Base-by-base conservation (phyloP, 2,888 invertebrate genomes). In the Nematopogon swammerdamellus region DNA sequence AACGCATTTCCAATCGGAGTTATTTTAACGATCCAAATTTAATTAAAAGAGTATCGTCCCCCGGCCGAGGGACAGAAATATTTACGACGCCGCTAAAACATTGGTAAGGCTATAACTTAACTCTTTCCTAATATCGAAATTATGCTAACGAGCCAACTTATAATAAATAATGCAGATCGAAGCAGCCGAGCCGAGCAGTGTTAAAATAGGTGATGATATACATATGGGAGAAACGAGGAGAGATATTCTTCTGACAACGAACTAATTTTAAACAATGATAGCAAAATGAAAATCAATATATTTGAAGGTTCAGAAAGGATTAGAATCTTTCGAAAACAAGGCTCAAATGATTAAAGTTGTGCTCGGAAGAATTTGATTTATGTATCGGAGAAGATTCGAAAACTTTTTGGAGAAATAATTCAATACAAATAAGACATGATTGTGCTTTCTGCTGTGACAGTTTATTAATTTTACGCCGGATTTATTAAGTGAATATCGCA, bases 1-100 rank as follows among this genome's bases (percentile, higher is more conserved):
- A n/a, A 25, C 25, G 25, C 4, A 25, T 25, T 25, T 25, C 25
- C 25, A 25, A 25, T 25, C 25, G 25, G 25, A 25, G 8, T 36
- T 36, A 8, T 36, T 36, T 25, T 66, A 70, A 72, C 68, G 65
- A 68, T 65, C 61, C 56, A 57, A 64, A 69, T 70, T 75, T 74
- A 72, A 76, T 75, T 76, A 68, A 68, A 71, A 70, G 68, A 61
- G 58, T 64, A 68, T 69, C 63, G 60, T 60, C 61, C 57, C 55
- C 55, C 63, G 66, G 67, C 66, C 56, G 60, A 66, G 62, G 58
- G 3, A 14, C n/a, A 36, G 25, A 10, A 56, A 58, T 63, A 73
- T 75, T 74, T 75, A 75, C 60, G 72, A 72, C 59, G 64, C 73
- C 70, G 70, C 72, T 75, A 73, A 76, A 75, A 75, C 74, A 69